These are phyloP conservation scores for Osmerus mordax DNA, from an alignment of 2,113 vertebrate genomes.

Conservation along the genomic window DNA sequence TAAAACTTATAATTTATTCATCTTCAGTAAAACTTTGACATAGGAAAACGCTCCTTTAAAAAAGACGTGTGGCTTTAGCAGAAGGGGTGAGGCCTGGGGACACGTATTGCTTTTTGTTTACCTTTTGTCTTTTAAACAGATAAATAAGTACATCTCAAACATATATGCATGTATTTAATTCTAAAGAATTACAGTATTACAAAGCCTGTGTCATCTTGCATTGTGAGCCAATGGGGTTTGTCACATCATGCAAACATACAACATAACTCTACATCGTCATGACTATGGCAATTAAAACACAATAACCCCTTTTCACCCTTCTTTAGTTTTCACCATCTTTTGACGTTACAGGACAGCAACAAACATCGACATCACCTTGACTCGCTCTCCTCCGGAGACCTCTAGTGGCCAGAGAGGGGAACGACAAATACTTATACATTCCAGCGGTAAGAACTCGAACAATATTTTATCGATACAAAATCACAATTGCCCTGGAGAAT, in stretches of 20 bases:
- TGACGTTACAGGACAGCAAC: not conserved
- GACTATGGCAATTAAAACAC: conserved; percentile 38
- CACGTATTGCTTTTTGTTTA: conserved; percentile 62
- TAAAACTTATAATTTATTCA: conserved; percentile 71
- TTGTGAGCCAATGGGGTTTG: conserved; percentile 39
- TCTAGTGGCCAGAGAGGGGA: conserved; percentile 37
- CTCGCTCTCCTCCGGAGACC: conserved; percentile 32
- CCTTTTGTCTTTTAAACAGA: conserved; percentile 55
- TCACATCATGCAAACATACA: conserved; percentile 60
- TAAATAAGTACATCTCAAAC: conserved; percentile 66
- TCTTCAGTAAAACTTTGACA: conserved; percentile 64
- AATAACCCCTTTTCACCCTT: conserved; percentile 2
- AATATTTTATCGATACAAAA: conserved; percentile 15
- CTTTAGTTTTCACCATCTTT: conserved; percentile 6
- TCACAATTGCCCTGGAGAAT: conserved; percentile 18
- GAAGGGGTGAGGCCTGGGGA: conserved; percentile 31
- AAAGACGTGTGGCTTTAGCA: conserved; percentile 58
- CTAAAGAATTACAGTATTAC: conserved; percentile 65
- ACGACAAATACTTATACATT: conserved; percentile 32
- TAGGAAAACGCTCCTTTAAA: conserved; percentile 69
- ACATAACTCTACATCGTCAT: conserved; percentile 43
- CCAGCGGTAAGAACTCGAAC: conserved; percentile 20
- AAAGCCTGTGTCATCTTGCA: conserved; percentile 56
- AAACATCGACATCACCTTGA: not conserved
- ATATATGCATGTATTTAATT: conserved; percentile 60